phyloP scores from a whole-genome alignment of 1,140 invertebrate genomes.

The Elymnias hypermnestra region DNA sequence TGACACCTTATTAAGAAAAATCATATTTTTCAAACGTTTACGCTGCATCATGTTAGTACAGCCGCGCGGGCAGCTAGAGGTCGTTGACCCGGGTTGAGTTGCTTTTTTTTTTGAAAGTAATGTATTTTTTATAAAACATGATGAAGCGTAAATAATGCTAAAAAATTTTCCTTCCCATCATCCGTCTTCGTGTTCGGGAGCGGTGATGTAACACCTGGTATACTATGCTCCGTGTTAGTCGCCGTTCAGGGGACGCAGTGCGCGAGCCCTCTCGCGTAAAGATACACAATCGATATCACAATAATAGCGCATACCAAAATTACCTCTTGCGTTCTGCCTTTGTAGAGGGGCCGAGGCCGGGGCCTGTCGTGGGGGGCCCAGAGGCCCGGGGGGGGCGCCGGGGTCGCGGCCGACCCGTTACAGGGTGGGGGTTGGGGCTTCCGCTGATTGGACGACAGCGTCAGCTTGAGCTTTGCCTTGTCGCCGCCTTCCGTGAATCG shows the following conservation, averaged over 20 bases:
- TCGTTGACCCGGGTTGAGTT: no score
- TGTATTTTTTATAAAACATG: no score
- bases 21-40: no score
- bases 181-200: no score
- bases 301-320: constrained; percentile 64
- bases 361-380: constrained; percentile 10
- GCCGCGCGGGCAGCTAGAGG: no score
- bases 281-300: constrained; percentile 50
- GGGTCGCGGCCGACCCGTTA: constrained; percentile 35
- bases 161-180: no score
- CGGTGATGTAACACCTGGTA: no score
- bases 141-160: no score
- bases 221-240: constrained; percentile 18
- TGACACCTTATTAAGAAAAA: no score
- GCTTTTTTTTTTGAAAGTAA: no score
- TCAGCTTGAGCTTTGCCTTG: constrained; percentile 59
- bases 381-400: constrained; percentile 17
- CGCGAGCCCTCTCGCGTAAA: constrained; percentile 9
- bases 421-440: constrained; percentile 22
- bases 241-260: constrained; percentile 11
- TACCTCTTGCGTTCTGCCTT: constrained; percentile 58
- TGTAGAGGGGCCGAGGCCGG: constrained; percentile 20
- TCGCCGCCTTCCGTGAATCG: constrained; percentile 53
- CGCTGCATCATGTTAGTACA: no score
- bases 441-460: constrained; percentile 49